phyloP scores from a whole-genome alignment of 2,113 vertebrate species.

The Eulemur rufifrons region DNA sequence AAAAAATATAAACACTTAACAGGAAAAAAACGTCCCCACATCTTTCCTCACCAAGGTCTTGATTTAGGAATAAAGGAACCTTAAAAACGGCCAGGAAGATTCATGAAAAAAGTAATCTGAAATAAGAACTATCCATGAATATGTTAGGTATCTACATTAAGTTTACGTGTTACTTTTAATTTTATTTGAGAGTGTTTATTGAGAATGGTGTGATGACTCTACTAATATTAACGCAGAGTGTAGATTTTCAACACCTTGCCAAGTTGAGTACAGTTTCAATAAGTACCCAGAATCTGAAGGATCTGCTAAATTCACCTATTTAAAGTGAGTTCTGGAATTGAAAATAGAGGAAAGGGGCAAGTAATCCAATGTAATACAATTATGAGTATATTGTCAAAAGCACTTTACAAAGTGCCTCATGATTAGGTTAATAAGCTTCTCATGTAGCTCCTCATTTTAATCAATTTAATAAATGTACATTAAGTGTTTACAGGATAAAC shows the following conservation, averaged over 20 bases:
- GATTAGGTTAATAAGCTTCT: background rate
- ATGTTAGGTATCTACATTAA: background rate
- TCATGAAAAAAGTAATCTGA: background rate
- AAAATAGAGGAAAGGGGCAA: background rate
- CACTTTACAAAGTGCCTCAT: background rate
- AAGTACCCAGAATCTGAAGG: background rate
- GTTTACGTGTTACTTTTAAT: background rate
- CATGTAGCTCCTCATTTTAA: conserved; percentile 6
- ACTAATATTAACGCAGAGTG: background rate
- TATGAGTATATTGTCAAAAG: background rate
- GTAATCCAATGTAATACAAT: background rate
- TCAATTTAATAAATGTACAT: background rate
- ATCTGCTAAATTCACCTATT: background rate
- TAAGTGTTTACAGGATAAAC: background rate
- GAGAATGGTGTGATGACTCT: background rate
- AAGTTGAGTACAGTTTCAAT: background rate
- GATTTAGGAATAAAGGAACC: background rate
- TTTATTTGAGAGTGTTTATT: background rate
- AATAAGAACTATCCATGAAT: background rate
- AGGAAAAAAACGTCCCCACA: background rate
- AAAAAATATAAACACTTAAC: background rate
- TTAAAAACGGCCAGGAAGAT: background rate
- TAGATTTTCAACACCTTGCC: background rate
- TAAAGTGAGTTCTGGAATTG: background rate
- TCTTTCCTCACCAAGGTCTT: background rate